phyloP scores from a whole-genome alignment of 2,113 vertebrate species.

The Campylomormyrus tamandua region DNA sequence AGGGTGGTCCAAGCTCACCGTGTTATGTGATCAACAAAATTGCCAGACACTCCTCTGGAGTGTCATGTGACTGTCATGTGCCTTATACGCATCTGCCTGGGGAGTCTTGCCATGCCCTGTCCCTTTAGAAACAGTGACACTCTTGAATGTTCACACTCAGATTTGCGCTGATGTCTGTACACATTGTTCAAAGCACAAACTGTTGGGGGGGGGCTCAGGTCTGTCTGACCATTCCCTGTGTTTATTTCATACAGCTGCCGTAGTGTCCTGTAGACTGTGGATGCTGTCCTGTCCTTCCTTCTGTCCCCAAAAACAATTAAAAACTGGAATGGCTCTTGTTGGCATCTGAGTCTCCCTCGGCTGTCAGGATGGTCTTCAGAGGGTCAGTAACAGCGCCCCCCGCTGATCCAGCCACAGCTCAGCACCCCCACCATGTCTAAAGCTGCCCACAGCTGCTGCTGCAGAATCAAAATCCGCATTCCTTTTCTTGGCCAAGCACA shows the following conservation, averaged over 20 bases:
- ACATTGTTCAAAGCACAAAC: not conserved
- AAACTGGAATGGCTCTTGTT: not conserved
- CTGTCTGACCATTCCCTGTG: not conserved
- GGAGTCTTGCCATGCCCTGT: not conserved
- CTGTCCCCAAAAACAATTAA: not conserved
- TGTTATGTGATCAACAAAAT: not conserved
- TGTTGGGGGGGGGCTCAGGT: not conserved
- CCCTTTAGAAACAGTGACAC: not conserved
- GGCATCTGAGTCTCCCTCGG: not conserved
- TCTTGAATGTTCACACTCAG: not conserved
- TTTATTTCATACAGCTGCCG: not conserved
- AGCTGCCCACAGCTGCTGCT: not conserved
- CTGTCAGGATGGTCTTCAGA: not conserved
- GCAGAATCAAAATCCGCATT: not conserved
- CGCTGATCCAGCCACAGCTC: not conserved
- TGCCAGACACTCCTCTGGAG: not conserved
- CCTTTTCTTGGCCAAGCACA: not conserved
- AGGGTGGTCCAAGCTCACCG: not conserved
- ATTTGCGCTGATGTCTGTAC: not conserved
- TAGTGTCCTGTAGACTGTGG: not conserved
- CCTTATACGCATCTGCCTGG: not conserved
- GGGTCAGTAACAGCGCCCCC: not conserved
- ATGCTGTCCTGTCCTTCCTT: not conserved
- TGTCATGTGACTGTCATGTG: not conserved
- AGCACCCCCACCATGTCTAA: not conserved